Percentiles rank a stretch among this genome's conserved stretches.
Evolutionary conservation across 2,888 invertebrate species (phyloP).

Genomic region (Amaurobius ferox): DNA sequence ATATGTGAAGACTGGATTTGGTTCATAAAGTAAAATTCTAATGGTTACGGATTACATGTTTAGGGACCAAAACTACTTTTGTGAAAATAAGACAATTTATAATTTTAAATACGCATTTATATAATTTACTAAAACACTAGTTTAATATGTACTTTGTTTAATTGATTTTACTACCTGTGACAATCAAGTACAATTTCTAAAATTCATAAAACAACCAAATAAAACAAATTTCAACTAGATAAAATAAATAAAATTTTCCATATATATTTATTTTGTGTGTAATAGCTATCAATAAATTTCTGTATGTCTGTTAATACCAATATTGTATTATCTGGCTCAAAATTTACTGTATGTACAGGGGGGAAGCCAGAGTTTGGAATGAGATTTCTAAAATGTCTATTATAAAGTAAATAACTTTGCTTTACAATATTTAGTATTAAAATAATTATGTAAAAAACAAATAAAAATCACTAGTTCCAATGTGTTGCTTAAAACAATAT

Average conservation of each 20-base stretch:
- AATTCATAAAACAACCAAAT: not conserved
- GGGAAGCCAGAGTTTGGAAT: conserved; percentile 4
- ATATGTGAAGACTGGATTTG: no score
- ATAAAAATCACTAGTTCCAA: not conserved
- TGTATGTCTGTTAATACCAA: not conserved
- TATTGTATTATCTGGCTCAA: not conserved
- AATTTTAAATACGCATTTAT: no score
- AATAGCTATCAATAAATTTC: not conserved
- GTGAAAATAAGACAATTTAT: no score
- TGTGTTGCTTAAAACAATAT: conserved; percentile 2
- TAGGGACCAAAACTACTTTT: no score
- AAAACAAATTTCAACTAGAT: conserved; percentile 5
- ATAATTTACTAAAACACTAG: no score
- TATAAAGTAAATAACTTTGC: not conserved
- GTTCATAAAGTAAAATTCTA: no score
- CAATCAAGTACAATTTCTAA: not conserved
- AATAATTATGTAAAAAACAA: not conserved
- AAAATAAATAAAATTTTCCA: not conserved
- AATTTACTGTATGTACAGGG: not conserved
- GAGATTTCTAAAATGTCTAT: not conserved
- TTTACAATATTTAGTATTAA: not conserved
- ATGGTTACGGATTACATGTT: no score
- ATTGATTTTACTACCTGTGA: no score
- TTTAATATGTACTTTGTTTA: no score
- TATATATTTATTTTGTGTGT: not conserved